A percentile compares a stretch with the other conserved stretches of the same genome.
Evolutionary conservation across 2,113 vertebrate genomes (phyloP).

Genomic region (Corythaixoides concolor): DNA sequence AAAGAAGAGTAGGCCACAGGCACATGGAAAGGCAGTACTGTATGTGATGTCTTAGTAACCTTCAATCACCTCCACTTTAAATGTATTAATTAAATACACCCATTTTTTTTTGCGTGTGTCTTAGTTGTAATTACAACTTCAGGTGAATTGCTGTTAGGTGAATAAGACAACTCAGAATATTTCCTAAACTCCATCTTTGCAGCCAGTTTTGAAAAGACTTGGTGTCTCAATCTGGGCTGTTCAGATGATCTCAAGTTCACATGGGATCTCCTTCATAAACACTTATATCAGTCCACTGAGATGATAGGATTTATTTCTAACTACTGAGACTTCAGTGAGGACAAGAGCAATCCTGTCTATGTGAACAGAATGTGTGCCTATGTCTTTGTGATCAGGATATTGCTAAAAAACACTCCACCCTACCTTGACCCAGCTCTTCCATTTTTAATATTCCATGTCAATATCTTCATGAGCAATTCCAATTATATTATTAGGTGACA

Average conservation of each 20-base stretch:
- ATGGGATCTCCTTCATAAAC: background rate
- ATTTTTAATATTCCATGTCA: background rate
- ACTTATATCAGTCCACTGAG: background rate
- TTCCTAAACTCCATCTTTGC: background rate
- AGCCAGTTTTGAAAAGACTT: background rate
- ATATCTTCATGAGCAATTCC: background rate
- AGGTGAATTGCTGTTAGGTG: background rate
- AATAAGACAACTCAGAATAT: background rate
- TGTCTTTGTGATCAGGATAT: background rate
- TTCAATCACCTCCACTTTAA: background rate
- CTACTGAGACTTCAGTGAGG: background rate
- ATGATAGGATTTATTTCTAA: background rate
- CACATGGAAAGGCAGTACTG: background rate
- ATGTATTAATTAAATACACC: background rate
- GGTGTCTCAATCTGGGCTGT: background rate
- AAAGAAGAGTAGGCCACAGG: background rate
- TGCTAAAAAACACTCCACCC: rapidly evolving
- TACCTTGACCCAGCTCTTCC: background rate
- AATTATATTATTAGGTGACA: background rate
- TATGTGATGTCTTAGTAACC: background rate
- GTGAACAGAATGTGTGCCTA: background rate
- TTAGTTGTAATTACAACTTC: background rate
- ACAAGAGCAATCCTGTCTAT: background rate
- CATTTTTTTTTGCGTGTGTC: background rate
- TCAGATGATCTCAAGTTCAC: background rate